These are phyloP conservation scores for Sinodicranocentrus sp. DNA, from an alignment of 2,888 invertebrate genomes.

Conservation along the genomic window DNA sequence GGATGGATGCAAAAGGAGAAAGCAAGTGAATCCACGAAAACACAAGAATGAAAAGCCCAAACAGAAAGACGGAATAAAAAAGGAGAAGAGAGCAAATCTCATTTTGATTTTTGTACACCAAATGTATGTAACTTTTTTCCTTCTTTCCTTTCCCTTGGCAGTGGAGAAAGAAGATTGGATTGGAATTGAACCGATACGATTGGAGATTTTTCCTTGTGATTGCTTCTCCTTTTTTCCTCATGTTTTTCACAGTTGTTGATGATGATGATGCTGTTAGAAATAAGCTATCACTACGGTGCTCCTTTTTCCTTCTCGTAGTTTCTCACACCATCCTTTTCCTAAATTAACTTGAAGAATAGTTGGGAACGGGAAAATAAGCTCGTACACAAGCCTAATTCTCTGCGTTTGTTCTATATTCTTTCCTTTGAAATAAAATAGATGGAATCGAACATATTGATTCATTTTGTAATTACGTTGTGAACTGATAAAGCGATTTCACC, in stretches of 20 bases:
- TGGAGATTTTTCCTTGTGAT: conserved; percentile 51
- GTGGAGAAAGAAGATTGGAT: conserved; percentile 49
- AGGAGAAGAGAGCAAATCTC: conserved; percentile 45
- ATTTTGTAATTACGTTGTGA: background rate
- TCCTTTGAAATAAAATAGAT: conserved; percentile 8
- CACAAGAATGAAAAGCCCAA: background rate
- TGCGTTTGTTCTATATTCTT: conserved; percentile 5
- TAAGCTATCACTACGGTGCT: conserved; percentile 18
- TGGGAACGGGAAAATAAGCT: background rate
- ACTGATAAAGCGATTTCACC: background rate
- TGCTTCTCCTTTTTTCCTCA: conserved; percentile 21
- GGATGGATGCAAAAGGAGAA: conserved; percentile 28
- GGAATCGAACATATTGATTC: conserved; percentile 6
- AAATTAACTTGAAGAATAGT: too few relatives aligned
- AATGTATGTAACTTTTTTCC: conserved; percentile 26
- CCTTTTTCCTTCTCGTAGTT: background rate
- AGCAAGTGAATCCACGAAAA: background rate
- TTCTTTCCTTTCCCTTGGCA: conserved; percentile 20
- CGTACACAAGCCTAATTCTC: conserved; percentile 13
- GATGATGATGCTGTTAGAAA: conserved; percentile 10
- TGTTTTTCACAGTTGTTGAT: conserved; percentile 34
- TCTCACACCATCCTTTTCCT: background rate
- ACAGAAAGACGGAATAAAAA: background rate
- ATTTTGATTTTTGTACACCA: conserved; percentile 48
- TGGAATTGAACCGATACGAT: conserved; percentile 53